phyloP scores from a whole-genome alignment of 2,113 vertebrate genomes.

The Sciurus niger region DNA sequence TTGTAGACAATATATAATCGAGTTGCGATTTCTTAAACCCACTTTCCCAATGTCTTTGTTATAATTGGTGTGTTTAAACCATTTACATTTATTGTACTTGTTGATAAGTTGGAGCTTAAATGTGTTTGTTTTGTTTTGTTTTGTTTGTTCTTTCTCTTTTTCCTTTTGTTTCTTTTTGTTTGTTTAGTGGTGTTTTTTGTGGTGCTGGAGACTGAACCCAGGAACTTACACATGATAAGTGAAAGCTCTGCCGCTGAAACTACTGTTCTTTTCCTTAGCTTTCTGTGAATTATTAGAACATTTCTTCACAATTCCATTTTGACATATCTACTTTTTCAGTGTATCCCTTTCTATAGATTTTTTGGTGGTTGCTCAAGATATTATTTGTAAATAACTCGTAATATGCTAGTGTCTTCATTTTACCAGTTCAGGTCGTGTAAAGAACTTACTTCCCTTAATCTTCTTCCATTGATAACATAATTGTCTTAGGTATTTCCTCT shows the following conservation, averaged over 20 bases:
- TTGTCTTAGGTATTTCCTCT: background rate
- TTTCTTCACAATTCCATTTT: constrained; percentile 25
- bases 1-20: background rate
- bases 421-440: background rate
- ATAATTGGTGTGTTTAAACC: background rate
- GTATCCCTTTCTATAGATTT: background rate
- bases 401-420: background rate
- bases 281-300: background rate
- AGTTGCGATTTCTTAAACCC: constrained; percentile 2
- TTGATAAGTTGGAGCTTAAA: background rate
- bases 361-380: background rate
- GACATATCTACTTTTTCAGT: background rate
- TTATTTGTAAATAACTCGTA: background rate
- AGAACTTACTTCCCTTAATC: background rate
- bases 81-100: constrained; percentile 45
- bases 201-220: background rate
- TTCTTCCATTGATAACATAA: background rate
- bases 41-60: background rate
- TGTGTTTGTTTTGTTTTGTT: background rate
- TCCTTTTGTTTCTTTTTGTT: background rate
- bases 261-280: background rate
- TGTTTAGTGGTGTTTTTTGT: background rate
- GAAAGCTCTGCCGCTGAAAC: background rate
- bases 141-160: background rate
- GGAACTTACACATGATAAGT: background rate